Conservation (phyloP, 2,888 invertebrate species). For the Tipula vernalis region DNA sequence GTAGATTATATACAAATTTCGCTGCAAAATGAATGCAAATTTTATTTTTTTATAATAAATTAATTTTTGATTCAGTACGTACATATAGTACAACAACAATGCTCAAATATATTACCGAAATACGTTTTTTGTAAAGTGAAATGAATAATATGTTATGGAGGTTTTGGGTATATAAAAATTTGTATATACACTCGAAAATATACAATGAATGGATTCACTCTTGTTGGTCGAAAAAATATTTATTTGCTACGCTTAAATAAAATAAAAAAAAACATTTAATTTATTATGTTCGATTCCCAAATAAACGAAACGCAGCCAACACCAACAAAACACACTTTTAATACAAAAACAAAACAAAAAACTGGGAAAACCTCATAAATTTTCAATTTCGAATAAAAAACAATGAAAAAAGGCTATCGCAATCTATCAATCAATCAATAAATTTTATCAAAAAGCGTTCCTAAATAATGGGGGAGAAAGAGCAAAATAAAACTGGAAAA, state of each 20-base stretch:
- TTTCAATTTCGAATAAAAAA: not conserved
- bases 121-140: not conserved
- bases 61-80: not conserved
- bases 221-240: not conserved
- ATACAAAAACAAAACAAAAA: not conserved
- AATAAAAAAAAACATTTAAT: not conserved
- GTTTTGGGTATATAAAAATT: not conserved
- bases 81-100: not conserved
- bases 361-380: not conserved
- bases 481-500: not conserved
- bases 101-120: not conserved
- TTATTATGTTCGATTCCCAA: not conserved
- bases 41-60: not conserved
- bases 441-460: not conserved
- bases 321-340: not conserved
- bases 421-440: not conserved
- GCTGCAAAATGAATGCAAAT: not conserved
- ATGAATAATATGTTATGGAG: not conserved
- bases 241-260: not conserved
- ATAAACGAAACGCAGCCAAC: not conserved
- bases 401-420: not conserved
- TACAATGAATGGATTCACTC: not conserved
- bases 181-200: not conserved
- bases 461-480: not conserved
- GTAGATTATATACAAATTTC: not conserved